These are phyloP conservation scores for Nephrocerus scutellatus DNA, from an alignment of 2,888 invertebrate species.

Conservation along the genomic window DNA sequence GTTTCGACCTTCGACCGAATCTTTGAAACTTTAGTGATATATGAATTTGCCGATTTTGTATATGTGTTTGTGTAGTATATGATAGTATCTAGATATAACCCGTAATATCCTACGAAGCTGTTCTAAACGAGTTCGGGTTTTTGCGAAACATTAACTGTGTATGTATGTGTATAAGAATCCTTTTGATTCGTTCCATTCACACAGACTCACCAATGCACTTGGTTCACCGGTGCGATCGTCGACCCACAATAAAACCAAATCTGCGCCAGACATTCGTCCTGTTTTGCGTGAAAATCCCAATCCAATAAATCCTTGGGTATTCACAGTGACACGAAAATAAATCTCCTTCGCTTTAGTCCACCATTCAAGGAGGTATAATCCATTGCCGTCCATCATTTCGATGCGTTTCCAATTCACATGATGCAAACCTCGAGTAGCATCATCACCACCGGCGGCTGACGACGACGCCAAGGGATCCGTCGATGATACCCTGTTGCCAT, in stretches of 20 bases:
- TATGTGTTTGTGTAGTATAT: too few species aligned
- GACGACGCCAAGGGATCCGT: neutral
- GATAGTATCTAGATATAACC: neutral
- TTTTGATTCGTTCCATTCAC: neutral
- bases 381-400: constrained; percentile 47
- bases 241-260: constrained; percentile 84
- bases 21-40: too few species aligned
- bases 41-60: too few species aligned
- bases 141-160: neutral
- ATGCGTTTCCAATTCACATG: constrained; percentile 43
- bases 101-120: neutral
- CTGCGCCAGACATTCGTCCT: constrained; percentile 68
- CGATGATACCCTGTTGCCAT: constrained; percentile 1
- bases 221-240: constrained; percentile 58
- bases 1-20: too few species aligned
- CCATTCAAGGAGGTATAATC: constrained; percentile 57
- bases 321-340: constrained; percentile 72
- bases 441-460: constrained; percentile 10
- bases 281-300: constrained; percentile 77
- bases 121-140: constrained; percentile 1
- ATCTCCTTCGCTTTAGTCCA: constrained; percentile 67
- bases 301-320: constrained; percentile 76
- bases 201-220: constrained; percentile 67
- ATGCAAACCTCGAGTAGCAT: constrained; percentile 21
- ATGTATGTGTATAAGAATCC: neutral